Conservation (phyloP, 2,888 invertebrate species). For the Branchipolynoe longqiensis region DNA sequence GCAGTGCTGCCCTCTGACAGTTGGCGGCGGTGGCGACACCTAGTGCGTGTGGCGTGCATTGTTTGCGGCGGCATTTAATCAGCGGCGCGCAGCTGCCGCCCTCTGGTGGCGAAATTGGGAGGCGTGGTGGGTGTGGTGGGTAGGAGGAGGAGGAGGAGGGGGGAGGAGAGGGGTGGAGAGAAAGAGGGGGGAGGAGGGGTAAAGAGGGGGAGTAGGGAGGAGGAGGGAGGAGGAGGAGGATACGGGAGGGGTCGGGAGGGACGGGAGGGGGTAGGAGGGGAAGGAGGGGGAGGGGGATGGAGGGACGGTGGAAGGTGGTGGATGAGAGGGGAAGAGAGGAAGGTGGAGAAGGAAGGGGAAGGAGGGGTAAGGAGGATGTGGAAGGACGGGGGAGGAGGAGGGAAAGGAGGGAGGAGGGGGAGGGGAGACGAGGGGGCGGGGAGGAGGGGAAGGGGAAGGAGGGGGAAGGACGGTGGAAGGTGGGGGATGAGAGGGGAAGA, state of each 20-base stretch:
- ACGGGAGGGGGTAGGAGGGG: neutral
- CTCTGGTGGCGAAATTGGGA: constrained; percentile 1
- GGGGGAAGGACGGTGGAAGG: too few relatives aligned
- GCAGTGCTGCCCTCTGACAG: constrained; percentile 5
- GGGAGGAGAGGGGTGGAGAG: neutral
- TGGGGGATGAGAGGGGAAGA: too few relatives aligned
- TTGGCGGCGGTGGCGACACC: neutral
- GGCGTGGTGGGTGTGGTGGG: neutral
- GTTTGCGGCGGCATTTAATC: constrained; percentile 20
- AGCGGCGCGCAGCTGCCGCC: neutral
- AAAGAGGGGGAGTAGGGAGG: neutral
- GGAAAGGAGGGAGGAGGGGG: too few relatives aligned
- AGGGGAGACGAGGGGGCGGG: too few relatives aligned
- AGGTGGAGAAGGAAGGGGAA: too few relatives aligned
- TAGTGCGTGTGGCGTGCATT: neutral
- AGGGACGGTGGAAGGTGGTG: neutral
- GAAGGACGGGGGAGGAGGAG: too few relatives aligned
- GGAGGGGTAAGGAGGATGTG: too few relatives aligned
- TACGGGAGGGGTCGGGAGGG: neutral
- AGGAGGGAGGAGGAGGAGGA: neutral
- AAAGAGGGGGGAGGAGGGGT: neutral
- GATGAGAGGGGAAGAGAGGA: neutral
- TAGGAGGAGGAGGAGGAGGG: neutral
- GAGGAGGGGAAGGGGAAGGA: too few relatives aligned
- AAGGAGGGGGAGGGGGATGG: neutral